Conservation (phyloP, 2,797 vertebrate genomes). For the Eulemur albifrons region DNA sequence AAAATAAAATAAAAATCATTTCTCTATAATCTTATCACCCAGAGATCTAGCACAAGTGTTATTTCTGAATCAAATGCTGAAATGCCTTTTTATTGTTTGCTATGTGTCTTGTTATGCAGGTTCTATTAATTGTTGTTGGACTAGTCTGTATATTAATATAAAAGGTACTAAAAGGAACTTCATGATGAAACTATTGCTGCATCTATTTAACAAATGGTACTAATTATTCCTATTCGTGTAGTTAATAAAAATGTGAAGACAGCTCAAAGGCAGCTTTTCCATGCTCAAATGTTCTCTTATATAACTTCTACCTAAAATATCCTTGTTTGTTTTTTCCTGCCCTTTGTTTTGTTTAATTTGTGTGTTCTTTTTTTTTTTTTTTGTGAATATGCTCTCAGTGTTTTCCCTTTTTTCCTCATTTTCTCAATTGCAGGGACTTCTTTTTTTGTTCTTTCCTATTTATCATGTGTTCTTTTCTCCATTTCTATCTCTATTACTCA, state of each 20-base stretch:
- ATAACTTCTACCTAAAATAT: neutral
- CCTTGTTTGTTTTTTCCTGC: neutral
- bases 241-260: neutral
- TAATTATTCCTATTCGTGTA: neutral
- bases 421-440: neutral
- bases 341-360: neutral
- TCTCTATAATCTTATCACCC: neutral
- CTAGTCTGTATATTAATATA: neutral
- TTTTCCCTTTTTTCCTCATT: neutral
- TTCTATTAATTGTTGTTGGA: neutral
- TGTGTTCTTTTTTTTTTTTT: neutral
- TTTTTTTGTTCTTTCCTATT: neutral
- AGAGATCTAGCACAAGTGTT: neutral
- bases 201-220: neutral
- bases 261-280: neutral
- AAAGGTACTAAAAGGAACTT: neutral
- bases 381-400: neutral
- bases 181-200: neutral
- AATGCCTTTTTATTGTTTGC: neutral
- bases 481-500: neutral
- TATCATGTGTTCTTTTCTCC: neutral
- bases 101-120: neutral
- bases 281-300: neutral
- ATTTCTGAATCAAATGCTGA: neutral
- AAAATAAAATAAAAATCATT: neutral